A percentile compares a stretch with the other conserved stretches of the same genome.
These are phyloP conservation scores for Lasioglossum leucozonium DNA, from an alignment of 2,888 invertebrate genomes.

Conservation along the genomic window DNA sequence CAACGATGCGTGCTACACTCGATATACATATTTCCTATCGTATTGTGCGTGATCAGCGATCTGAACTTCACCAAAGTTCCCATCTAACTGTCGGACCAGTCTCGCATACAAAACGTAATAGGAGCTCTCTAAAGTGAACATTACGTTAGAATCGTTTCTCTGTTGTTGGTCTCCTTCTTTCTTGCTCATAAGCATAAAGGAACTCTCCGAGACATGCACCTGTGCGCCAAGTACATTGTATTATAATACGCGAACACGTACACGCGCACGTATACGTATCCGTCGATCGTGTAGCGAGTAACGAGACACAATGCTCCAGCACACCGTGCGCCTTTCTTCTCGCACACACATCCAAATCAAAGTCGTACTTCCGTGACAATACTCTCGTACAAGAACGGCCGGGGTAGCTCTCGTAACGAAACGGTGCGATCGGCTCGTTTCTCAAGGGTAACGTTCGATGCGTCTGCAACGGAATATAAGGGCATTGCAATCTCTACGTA, in stretches of 20 bases:
- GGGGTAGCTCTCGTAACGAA: neutral
- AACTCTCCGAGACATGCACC: constrained; percentile 27
- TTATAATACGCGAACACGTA: constrained; percentile 12
- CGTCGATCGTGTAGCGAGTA: constrained; percentile 16
- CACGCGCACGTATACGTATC: neutral
- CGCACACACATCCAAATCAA: constrained; percentile 32
- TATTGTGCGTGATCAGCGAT: constrained; percentile 32
- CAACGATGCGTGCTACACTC: neutral
- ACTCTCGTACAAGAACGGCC: neutral
- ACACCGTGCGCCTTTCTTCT: constrained; percentile 35
- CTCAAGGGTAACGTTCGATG: neutral
- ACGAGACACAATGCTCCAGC: constrained; percentile 13
- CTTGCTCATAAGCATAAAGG: constrained; percentile 25
- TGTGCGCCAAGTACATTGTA: constrained; percentile 33
- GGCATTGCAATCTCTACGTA: constrained; percentile 10
- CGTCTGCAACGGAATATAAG: constrained; percentile 13
- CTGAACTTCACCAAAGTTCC: constrained; percentile 74
- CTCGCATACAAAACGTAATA: constrained; percentile 76
- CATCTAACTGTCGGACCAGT: constrained; percentile 76
- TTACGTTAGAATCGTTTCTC: constrained; percentile 46
- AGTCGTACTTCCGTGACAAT: constrained; percentile 30
- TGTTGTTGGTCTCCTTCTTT: constrained; percentile 36
- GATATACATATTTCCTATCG: constrained; percentile 14
- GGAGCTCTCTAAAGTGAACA: constrained; percentile 61
- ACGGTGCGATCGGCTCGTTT: constrained; percentile 22